phyloP scores from a whole-genome alignment of 2,888 invertebrate species.

The Hofmannophila pseudospretella region DNA sequence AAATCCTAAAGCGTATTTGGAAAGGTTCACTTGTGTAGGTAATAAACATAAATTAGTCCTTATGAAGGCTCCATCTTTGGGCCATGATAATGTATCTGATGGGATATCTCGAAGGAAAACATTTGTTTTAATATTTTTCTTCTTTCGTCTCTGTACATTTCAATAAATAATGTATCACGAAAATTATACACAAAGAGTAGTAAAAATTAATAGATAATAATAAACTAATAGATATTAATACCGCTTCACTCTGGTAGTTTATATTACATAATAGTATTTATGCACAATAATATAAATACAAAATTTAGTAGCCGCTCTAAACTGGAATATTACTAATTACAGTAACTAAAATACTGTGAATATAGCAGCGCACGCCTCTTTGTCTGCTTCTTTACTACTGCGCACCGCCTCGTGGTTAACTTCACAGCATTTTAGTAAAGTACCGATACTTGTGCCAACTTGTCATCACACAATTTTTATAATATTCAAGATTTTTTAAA shows the following conservation, averaged over 20 bases:
- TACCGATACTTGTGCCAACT: too few relatives aligned
- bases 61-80: too few relatives aligned
- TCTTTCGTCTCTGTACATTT: too few relatives aligned
- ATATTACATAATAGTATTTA: conserved; percentile 12
- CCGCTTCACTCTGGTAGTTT: conserved; percentile 33
- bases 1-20: conserved; percentile 9
- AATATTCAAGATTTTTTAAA: too few relatives aligned
- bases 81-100: too few relatives aligned
- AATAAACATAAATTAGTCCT: background rate
- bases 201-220: background rate
- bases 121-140: too few relatives aligned
- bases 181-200: background rate
- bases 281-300: conserved; percentile 13
- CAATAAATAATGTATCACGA: background rate
- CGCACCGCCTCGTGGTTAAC: too few relatives aligned
- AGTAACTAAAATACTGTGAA: too few relatives aligned
- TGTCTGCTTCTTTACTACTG: too few relatives aligned
- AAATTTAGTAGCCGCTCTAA: conserved; percentile 3
- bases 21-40: background rate
- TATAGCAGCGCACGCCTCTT: too few relatives aligned
- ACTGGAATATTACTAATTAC: background rate
- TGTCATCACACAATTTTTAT: background rate
- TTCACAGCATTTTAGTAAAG: too few relatives aligned
- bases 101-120: background rate
- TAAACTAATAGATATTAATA: conserved; percentile 21